These are phyloP conservation scores for Chalcis sispes DNA, from an alignment of 2,888 invertebrate genomes.

Conservation along the genomic window DNA sequence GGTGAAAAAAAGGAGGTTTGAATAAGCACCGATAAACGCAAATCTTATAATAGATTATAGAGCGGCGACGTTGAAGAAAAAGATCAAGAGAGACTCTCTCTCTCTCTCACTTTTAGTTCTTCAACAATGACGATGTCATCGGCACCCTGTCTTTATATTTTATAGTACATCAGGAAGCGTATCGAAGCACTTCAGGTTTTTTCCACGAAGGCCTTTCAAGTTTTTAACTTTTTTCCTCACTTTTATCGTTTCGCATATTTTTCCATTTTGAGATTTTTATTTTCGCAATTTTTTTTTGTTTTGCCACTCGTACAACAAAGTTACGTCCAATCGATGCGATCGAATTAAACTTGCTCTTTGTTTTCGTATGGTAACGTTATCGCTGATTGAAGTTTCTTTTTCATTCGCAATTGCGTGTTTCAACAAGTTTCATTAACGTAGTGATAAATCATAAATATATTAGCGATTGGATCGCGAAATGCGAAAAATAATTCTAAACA, in stretches of 20 bases:
- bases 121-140: slow-evolving; percentile 15
- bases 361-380: slow-evolving; percentile 18
- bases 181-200: slow-evolving; percentile 16
- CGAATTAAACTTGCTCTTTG: slow-evolving; percentile 31
- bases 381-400: slow-evolving; percentile 2
- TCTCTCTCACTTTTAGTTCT: slow-evolving; percentile 10
- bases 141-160: slow-evolving; percentile 8
- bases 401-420: not conserved
- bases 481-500: slow-evolving; percentile 2
- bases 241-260: too few species aligned
- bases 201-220: slow-evolving; percentile 38
- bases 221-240: not conserved
- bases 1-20: too few species aligned
- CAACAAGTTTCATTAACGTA: slow-evolving; percentile 32
- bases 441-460: slow-evolving; percentile 30
- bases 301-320: not conserved
- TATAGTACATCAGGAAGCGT: slow-evolving; percentile 17
- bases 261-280: too few species aligned
- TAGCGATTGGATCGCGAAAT: not conserved
- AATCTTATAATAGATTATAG: not conserved
- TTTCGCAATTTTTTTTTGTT: slow-evolving; percentile 14
- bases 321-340: slow-evolving; percentile 34
- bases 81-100: not conserved
- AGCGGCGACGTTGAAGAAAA: too few species aligned
- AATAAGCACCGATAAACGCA: not conserved